A percentile compares a stretch with the other conserved stretches of the same genome.
These are phyloP conservation scores for Pterostichus niger DNA, from an alignment of 2,888 invertebrate genomes.

Conservation along the genomic window DNA sequence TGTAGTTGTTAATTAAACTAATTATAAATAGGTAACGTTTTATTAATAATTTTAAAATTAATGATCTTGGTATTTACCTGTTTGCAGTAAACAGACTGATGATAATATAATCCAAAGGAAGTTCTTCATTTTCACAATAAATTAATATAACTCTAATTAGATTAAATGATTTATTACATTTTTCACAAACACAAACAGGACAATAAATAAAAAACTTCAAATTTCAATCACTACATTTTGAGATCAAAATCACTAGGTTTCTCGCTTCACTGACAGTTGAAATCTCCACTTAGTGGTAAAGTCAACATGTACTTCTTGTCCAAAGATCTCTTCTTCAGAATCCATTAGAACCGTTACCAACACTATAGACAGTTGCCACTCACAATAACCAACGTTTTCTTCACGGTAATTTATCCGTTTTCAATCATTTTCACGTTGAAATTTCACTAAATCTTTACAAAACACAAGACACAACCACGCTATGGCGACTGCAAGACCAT, in stretches of 20 bases:
- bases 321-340: conserved; percentile 20
- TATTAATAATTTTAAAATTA: not conserved
- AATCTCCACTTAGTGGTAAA: conserved; percentile 17
- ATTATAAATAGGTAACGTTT: not conserved
- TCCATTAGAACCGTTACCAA: conserved; percentile 35
- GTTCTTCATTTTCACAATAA: conserved; percentile 57
- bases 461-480: conserved; percentile 68
- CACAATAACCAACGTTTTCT: not conserved
- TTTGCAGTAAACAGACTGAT: conserved; percentile 28
- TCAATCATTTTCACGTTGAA: conserved; percentile 51
- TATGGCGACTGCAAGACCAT: conserved; percentile 69
- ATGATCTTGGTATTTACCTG: conserved; percentile 25
- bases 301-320: conserved; percentile 10
- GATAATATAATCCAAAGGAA: conserved; percentile 44
- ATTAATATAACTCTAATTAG: conserved; percentile 7
- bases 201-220: not conserved
- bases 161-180: conserved; percentile 34
- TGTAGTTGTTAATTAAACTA: too few species aligned
- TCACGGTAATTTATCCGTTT: conserved; percentile 42
- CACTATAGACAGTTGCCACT: not conserved
- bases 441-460: not conserved
- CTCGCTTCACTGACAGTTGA: conserved; percentile 59
- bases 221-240: conserved; percentile 24
- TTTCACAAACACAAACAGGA: not conserved
- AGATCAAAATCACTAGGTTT: conserved; percentile 46